phyloP scores from a whole-genome alignment of 2,797 vertebrate species.

The Xiphophorus birchmanni region DNA sequence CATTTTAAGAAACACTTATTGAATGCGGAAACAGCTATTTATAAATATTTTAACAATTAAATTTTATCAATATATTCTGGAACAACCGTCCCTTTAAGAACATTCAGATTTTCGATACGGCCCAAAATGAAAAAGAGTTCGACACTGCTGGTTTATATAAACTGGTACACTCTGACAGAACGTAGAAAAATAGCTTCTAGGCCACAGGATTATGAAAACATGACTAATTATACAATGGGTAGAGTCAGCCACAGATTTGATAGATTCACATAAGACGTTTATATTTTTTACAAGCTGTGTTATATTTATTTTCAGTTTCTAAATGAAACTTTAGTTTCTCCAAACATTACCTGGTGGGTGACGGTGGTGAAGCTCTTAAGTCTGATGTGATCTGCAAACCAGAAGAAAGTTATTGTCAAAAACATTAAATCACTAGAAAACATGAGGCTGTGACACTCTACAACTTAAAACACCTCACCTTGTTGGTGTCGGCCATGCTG shows the following conservation, averaged over 20 bases:
- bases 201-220: neutral
- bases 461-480: constrained; percentile 62
- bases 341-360: constrained; percentile 78
- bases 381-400: constrained; percentile 74
- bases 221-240: neutral
- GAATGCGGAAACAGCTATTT: too few species aligned
- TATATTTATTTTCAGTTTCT: neutral
- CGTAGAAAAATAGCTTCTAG: neutral
- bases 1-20: too few species aligned
- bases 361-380: constrained; percentile 71
- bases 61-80: too few species aligned
- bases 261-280: neutral
- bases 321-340: neutral
- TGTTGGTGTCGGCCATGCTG: constrained; percentile 87
- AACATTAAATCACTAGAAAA: neutral
- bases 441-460: neutral
- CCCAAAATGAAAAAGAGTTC: too few species aligned
- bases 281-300: neutral
- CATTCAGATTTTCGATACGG: too few species aligned
- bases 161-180: neutral
- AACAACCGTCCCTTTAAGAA: too few species aligned
- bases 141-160: neutral
- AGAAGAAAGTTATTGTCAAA: constrained; percentile 14
- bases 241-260: too few species aligned
- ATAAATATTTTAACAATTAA: too few species aligned